These are phyloP conservation scores for Marisa cornuarietis DNA, from an alignment of 1,140 invertebrate species.

Conservation along the genomic window DNA sequence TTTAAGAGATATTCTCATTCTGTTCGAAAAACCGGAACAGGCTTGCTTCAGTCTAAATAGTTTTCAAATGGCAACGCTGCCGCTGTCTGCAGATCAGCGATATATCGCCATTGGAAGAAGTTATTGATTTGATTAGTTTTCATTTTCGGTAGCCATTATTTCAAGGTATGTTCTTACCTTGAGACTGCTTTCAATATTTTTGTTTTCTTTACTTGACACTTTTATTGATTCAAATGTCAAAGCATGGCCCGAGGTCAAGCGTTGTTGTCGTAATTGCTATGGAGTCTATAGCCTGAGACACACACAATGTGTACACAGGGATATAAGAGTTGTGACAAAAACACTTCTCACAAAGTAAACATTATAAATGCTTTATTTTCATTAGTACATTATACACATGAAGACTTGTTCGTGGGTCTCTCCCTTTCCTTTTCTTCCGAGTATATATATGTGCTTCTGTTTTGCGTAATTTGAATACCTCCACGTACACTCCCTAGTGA, in stretches of 20 bases:
- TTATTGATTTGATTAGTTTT: not conserved
- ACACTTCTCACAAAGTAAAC: not conserved
- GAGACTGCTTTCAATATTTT: too few species aligned
- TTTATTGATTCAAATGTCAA: not conserved
- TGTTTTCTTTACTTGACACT: not conserved
- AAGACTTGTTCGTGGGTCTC: too few species aligned
- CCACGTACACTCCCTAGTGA: too few species aligned
- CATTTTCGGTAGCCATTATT: not conserved
- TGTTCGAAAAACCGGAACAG: too few species aligned
- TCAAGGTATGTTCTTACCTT: not conserved
- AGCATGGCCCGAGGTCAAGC: not conserved
- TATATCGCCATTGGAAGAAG: not conserved
- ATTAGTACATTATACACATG: not conserved
- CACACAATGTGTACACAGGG: not conserved
- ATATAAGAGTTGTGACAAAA: not conserved
- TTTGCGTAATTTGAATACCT: too few species aligned
- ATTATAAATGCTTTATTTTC: not conserved
- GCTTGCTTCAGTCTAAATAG: too few species aligned
- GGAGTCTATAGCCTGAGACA: conserved; percentile 20
- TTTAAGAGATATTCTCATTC: too few species aligned
- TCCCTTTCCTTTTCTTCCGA: too few species aligned
- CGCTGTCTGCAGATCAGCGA: not conserved
- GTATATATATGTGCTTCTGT: too few species aligned
- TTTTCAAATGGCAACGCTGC: not conserved
- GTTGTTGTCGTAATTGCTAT: conserved; percentile 52